These are phyloP conservation scores for Liopterus haemorrhoidalis DNA, from an alignment of 2,888 invertebrate genomes.

Conservation along the genomic window DNA sequence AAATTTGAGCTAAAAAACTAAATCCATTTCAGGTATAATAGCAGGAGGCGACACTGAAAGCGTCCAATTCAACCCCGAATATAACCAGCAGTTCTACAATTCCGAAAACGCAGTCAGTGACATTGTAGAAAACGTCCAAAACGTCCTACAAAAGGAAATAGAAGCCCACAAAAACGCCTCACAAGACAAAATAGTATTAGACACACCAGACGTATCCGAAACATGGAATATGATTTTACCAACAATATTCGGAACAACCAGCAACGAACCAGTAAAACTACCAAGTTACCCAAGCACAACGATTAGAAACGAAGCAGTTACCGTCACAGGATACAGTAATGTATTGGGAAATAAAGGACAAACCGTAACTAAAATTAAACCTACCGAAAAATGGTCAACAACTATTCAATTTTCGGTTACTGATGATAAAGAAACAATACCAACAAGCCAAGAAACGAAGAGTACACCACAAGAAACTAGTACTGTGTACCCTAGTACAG, in stretches of 20 bases:
- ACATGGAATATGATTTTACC: slow-evolving; percentile 79
- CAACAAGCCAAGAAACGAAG: too few species aligned
- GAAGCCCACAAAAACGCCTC: slow-evolving; percentile 52
- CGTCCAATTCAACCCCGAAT: slow-evolving; percentile 48
- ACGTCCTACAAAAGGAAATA: slow-evolving; percentile 73
- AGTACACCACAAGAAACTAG: too few species aligned
- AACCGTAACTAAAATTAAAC: too few species aligned
- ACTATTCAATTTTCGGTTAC: too few species aligned
- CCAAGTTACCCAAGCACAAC: slow-evolving; percentile 14
- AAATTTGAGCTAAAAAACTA: too few species aligned
- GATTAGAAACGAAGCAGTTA: too few species aligned
- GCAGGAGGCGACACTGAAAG: slow-evolving; percentile 71
- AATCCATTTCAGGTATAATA: too few species aligned
- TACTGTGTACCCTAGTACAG: too few species aligned
- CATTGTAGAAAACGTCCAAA: slow-evolving; percentile 77
- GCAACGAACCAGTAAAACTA: slow-evolving; percentile 19
- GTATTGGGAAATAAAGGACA: too few species aligned
- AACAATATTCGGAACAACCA: slow-evolving; percentile 61
- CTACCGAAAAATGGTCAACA: too few species aligned
- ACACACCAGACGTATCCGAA: slow-evolving; percentile 67
- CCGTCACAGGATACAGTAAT: too few species aligned
- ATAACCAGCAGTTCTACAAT: slow-evolving; percentile 33
- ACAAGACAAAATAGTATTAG: slow-evolving; percentile 49
- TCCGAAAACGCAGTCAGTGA: slow-evolving; percentile 68
- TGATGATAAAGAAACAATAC: too few species aligned